Conservation (phyloP, 1,140 invertebrate genomes). For the Lepeophtheirus salmonis region DNA sequence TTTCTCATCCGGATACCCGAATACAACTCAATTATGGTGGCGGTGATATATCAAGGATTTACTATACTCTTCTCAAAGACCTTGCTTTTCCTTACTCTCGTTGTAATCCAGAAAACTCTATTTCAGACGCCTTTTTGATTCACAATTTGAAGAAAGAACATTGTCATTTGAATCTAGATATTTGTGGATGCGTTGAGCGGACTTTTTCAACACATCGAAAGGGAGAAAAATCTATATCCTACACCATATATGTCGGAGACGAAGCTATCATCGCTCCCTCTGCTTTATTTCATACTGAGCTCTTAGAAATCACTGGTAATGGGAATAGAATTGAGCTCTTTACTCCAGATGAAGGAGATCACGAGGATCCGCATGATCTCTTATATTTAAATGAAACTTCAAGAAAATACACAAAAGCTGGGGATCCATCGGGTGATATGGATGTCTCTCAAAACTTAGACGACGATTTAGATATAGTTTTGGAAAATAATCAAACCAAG, state of each 20-base stretch:
- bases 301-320: conserved; percentile 53
- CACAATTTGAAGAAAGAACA: conserved; percentile 68
- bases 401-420: conserved; percentile 22
- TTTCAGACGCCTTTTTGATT: conserved; percentile 37
- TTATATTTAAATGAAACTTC: conserved; percentile 73
- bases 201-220: conserved; percentile 53
- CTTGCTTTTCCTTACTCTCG: conserved; percentile 69
- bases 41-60: conserved; percentile 62
- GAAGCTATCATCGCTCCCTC: conserved; percentile 78
- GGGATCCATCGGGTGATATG: conserved; percentile 20
- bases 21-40: conserved; percentile 64
- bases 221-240: conserved; percentile 37
- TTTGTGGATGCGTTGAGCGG: conserved; percentile 61
- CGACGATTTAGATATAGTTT: conserved; percentile 22
- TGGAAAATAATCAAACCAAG: conserved; percentile 4
- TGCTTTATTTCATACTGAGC: conserved; percentile 66
- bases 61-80: conserved; percentile 66
- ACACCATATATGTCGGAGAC: conserved; percentile 65
- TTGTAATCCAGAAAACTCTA: conserved; percentile 41
- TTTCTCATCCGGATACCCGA: conserved; percentile 68
- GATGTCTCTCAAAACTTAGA: conserved; percentile 20
- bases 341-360: conserved; percentile 51
- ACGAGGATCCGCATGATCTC: conserved; percentile 82
- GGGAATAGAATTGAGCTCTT: conserved; percentile 41
- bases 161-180: conserved; percentile 72